These are phyloP conservation scores for Spea hammondii DNA, from an alignment of 2,797 vertebrate species.

Conservation along the genomic window DNA sequence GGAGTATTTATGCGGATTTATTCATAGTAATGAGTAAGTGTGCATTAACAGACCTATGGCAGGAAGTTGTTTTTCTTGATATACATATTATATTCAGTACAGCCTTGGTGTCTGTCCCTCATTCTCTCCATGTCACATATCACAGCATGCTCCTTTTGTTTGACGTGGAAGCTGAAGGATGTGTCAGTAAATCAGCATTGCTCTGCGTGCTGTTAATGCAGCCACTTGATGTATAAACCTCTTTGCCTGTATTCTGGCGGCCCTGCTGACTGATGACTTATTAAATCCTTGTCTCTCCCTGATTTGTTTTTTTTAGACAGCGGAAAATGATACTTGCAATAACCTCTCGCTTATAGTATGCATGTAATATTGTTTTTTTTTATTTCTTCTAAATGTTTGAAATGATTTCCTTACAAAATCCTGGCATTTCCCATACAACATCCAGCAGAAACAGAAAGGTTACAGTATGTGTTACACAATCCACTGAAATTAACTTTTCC, in stretches of 20 bases:
- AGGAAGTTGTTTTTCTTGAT: constrained; percentile 33
- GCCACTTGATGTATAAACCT: constrained; percentile 49
- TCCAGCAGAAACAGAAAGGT: neutral
- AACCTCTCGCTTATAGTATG: constrained; percentile 37
- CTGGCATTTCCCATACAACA: neutral
- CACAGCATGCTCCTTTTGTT: constrained; percentile 49
- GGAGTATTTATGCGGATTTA: neutral
- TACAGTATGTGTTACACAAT: neutral
- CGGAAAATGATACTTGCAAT: constrained; percentile 49
- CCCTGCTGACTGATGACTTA: constrained; percentile 52
- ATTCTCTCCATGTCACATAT: constrained; percentile 44
- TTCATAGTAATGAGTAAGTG: constrained; percentile 7
- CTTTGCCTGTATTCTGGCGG: constrained; percentile 44
- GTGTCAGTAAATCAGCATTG: constrained; percentile 45
- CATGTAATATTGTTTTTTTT: constrained; percentile 39
- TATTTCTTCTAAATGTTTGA: constrained; percentile 28
- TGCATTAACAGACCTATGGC: neutral
- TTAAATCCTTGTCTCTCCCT: constrained; percentile 47
- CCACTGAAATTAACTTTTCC: neutral
- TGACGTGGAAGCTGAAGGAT: constrained; percentile 44
- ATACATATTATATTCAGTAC: constrained; percentile 40
- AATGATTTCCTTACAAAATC: constrained; percentile 9
- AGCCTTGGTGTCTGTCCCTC: constrained; percentile 23
- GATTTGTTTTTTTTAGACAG: constrained; percentile 48
- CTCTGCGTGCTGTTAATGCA: constrained; percentile 44